Evolutionary conservation across 2,797 vertebrate species (phyloP).

Genomic region (Neosilurus mollespiculum): DNA sequence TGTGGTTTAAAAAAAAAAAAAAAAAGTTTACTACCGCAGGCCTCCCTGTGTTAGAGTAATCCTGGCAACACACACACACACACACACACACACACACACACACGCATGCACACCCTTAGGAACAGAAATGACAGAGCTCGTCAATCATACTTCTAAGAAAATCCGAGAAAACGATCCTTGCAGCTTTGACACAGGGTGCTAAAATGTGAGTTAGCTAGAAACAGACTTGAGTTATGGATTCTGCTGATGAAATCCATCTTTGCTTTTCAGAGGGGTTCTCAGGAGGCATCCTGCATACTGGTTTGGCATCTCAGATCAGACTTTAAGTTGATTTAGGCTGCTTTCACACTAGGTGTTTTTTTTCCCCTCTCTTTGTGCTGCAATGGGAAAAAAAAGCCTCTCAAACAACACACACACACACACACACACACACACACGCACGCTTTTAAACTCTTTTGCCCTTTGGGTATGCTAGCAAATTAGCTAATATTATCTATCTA

Average conservation of each 20-base stretch:
- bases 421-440: background rate
- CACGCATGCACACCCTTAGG: background rate
- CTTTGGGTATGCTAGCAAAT: background rate
- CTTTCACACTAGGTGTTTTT: background rate
- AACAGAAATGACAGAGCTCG: conserved; percentile 1
- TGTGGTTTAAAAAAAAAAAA: conserved; percentile 7
- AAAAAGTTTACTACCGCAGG: conserved; percentile 7
- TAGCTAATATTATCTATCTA: background rate
- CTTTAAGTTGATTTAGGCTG: background rate
- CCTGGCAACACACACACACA: background rate
- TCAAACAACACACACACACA: background rate
- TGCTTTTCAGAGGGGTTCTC: background rate
- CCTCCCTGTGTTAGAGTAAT: background rate
- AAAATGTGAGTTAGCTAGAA: conserved; percentile 20
- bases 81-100: background rate
- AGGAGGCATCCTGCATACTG: background rate
- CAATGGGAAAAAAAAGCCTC: background rate
- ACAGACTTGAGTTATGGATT: conserved; percentile 8
- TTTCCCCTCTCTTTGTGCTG: background rate
- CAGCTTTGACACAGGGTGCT: background rate
- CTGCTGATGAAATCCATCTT: conserved; percentile 19
- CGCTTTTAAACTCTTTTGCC: background rate
- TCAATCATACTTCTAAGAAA: conserved; percentile 11
- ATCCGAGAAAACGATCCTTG: background rate
- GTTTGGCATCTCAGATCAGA: background rate